These are phyloP conservation scores for Eulemur rufifrons DNA, from an alignment of 2,113 vertebrate species.

Conservation along the genomic window DNA sequence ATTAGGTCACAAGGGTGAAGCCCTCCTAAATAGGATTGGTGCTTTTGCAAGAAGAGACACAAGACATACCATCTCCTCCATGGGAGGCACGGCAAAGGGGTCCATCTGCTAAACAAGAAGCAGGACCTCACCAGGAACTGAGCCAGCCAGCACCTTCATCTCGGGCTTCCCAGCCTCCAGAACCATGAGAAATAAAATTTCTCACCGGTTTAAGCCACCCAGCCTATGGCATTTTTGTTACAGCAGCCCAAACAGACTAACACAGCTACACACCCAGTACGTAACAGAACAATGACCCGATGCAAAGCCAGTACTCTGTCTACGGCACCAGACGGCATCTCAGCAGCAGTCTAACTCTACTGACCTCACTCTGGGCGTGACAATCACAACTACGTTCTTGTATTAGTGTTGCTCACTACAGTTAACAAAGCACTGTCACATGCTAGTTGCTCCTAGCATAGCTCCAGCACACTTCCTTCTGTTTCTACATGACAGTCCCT, in stretches of 20 bases:
- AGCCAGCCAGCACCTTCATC: background rate
- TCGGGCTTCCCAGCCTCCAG: background rate
- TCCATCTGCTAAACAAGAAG: background rate
- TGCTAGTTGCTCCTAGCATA: background rate
- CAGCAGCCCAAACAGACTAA: background rate
- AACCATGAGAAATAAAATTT: background rate
- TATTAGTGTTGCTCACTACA: background rate
- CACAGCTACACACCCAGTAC: background rate
- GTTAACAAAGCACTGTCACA: background rate
- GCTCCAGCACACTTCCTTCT: background rate
- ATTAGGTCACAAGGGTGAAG: background rate
- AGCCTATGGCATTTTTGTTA: background rate
- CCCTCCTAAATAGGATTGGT: background rate
- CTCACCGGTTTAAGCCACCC: background rate
- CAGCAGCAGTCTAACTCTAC: background rate
- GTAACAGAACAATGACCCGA: background rate
- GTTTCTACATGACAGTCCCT: background rate
- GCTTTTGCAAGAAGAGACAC: background rate
- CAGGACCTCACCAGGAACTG: background rate
- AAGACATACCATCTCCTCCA: too few relatives aligned
- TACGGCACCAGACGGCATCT: background rate
- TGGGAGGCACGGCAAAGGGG: background rate
- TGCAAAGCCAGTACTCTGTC: too few relatives aligned
- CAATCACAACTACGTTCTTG: too few relatives aligned
- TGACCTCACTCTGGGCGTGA: background rate